These are phyloP conservation scores for Synanthedon tipuliformis DNA, from an alignment of 2,888 invertebrate species.

Conservation along the genomic window DNA sequence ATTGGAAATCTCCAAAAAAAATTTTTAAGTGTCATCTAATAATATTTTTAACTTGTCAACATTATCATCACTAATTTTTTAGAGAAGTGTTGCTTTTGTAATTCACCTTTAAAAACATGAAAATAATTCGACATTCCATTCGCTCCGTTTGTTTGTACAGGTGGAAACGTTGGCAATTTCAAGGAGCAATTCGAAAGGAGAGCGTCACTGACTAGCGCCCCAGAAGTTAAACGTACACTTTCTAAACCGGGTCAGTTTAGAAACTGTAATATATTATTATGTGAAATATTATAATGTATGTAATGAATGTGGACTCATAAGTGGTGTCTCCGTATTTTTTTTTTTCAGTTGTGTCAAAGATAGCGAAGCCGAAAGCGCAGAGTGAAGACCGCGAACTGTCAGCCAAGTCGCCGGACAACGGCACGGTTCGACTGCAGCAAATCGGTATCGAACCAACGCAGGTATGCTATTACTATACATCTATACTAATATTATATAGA, in stretches of 20 bases:
- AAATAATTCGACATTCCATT: not conserved
- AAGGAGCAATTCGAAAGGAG: slow-evolving; percentile 88
- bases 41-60: too few relatives aligned
- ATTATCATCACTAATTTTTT: too few relatives aligned
- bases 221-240: slow-evolving; percentile 51
- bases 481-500: too few relatives aligned
- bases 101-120: too few relatives aligned
- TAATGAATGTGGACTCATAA: not conserved
- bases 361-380: slow-evolving; percentile 60
- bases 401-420: slow-evolving; percentile 39
- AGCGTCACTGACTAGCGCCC: slow-evolving; percentile 71
- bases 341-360: slow-evolving; percentile 50
- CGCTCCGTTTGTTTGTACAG: slow-evolving; percentile 19
- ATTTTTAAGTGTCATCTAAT: too few relatives aligned
- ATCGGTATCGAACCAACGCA: slow-evolving; percentile 62
- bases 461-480: slow-evolving; percentile 19
- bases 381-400: slow-evolving; percentile 60
- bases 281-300: not conserved
- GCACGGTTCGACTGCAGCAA: slow-evolving; percentile 58
- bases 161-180: slow-evolving; percentile 86
- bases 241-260: slow-evolving; percentile 43
- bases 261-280: not conserved
- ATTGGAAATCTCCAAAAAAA: too few relatives aligned
- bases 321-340: not conserved
- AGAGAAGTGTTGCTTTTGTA: too few relatives aligned